Percentiles rank a stretch among this genome's conserved stretches.
Conservation (phyloP, 2,113 vertebrate genomes). For the Pteropus alecto region DNA sequence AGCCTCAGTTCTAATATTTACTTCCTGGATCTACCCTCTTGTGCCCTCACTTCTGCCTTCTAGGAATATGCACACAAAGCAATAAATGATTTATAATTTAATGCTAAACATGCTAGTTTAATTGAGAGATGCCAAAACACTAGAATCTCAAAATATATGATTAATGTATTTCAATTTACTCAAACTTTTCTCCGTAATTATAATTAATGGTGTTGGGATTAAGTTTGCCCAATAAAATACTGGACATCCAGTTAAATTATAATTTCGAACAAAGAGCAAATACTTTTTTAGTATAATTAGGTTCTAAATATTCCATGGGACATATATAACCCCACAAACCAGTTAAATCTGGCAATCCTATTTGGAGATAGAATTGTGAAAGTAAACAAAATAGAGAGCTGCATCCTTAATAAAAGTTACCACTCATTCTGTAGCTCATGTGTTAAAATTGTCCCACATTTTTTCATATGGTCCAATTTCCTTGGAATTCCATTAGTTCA, state of each 20-base stretch:
- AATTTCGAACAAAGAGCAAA: background rate
- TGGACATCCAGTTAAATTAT: background rate
- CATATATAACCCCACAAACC: background rate
- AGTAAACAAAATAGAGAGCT: conserved; percentile 67
- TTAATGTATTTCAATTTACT: conserved; percentile 79
- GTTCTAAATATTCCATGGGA: background rate
- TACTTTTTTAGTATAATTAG: background rate
- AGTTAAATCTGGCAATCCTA: background rate
- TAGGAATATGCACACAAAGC: background rate
- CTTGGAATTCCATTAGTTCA: conserved; percentile 36
- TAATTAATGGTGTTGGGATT: conserved; percentile 68
- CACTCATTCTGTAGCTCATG: conserved; percentile 54
- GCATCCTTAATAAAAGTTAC: conserved; percentile 68
- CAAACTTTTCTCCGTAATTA: conserved; percentile 70
- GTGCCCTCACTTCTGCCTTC: background rate
- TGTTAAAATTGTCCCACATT: conserved; percentile 50
- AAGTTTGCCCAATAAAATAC: background rate
- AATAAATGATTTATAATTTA: conserved; percentile 67
- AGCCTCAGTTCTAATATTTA: background rate
- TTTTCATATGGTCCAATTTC: conserved; percentile 50
- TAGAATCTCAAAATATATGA: conserved; percentile 75
- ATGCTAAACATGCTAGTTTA: conserved; percentile 66
- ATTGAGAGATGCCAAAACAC: conserved; percentile 71
- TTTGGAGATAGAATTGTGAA: conserved; percentile 61
- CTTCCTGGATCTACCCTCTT: background rate